These are phyloP conservation scores for Falcunculus frontatus DNA, from an alignment of 2,113 vertebrate species.

Conservation along the genomic window DNA sequence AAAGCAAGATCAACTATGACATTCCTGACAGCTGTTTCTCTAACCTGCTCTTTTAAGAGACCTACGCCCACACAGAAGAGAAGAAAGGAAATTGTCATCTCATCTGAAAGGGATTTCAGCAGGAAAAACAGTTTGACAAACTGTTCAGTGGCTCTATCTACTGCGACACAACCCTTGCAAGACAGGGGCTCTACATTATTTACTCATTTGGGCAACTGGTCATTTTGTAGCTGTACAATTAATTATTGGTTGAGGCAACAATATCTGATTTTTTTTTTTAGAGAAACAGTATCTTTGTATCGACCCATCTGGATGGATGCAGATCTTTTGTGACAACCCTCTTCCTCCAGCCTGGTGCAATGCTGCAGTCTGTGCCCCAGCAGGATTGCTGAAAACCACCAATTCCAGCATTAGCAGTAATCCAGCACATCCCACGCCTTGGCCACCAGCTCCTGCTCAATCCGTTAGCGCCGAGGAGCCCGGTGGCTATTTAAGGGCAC, in stretches of 20 bases:
- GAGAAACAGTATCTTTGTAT: background rate
- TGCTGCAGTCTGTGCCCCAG: background rate
- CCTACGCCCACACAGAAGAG: background rate
- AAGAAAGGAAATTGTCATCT: background rate
- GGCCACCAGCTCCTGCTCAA: background rate
- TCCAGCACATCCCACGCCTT: background rate
- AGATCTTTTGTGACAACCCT: background rate
- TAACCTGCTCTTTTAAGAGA: background rate
- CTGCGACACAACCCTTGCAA: background rate
- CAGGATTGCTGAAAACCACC: background rate
- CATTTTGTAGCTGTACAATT: background rate
- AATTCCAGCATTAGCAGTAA: accelerated
- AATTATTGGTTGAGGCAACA: accelerated
- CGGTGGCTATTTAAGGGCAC: background rate
- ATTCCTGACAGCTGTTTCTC: background rate
- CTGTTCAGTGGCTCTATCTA: background rate
- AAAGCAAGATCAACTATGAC: background rate
- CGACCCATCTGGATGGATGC: background rate
- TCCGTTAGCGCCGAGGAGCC: accelerated
- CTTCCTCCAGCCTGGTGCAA: background rate
- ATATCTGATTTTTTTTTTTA: background rate
- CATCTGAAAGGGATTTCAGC: background rate
- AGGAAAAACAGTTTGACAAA: background rate
- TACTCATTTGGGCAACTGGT: background rate
- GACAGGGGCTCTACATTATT: background rate